Evolutionary conservation across 35 echinoderm and acorn worm species (phyloP).

Genomic region (Apostichopus parvimensis): DNA sequence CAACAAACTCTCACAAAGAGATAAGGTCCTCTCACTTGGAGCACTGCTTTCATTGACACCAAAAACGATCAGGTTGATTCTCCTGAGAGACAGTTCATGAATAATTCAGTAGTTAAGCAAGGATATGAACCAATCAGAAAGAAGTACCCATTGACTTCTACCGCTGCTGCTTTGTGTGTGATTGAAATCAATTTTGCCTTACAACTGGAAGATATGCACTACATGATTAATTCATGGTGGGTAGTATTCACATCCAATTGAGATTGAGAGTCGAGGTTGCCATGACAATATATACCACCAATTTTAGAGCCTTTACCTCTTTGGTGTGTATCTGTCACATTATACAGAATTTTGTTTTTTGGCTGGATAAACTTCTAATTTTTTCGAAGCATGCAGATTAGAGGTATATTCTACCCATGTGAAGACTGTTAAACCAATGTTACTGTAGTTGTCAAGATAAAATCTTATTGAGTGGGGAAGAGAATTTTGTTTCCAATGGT

Average conservation of each 20-base stretch:
- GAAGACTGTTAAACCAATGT: too few species aligned
- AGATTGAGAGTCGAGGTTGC: slow-evolving; percentile 21
- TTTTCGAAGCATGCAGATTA: too few species aligned
- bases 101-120: slow-evolving; percentile 28
- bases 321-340: slow-evolving; percentile 9
- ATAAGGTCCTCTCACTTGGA: slow-evolving; percentile 39
- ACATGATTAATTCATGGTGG: slow-evolving; percentile 46
- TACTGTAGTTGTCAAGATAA: too few species aligned
- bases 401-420: too few species aligned
- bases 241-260: slow-evolving; percentile 34
- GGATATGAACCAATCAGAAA: slow-evolving; percentile 9
- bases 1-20: slow-evolving; percentile 27
- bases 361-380: too few species aligned
- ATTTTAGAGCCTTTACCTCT: slow-evolving; percentile 8
- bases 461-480: too few species aligned
- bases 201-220: slow-evolving; percentile 33
- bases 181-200: slow-evolving; percentile 43
- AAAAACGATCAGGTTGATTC: slow-evolving; percentile 41
- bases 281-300: slow-evolving; percentile 20
- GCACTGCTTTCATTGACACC: slow-evolving; percentile 50
- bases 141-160: not conserved
- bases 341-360: too few species aligned
- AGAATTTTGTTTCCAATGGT: too few species aligned
- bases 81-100: slow-evolving; percentile 40
- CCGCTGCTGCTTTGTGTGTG: slow-evolving; percentile 9